phyloP scores from a whole-genome alignment of 1,140 invertebrate species.

The Cyclina sinensis region DNA sequence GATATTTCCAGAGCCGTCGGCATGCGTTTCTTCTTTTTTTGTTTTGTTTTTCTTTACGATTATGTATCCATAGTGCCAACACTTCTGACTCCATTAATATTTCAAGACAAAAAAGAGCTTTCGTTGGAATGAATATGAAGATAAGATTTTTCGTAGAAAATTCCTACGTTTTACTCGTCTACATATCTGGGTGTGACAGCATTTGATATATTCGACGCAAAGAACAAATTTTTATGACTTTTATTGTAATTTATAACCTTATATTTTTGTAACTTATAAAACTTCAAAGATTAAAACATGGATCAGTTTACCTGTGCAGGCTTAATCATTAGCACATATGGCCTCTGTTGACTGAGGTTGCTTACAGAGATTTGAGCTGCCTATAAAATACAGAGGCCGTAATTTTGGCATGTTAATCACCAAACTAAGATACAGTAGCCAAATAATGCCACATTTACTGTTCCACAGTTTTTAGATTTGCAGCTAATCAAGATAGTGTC shows the following conservation, averaged over 20 bases:
- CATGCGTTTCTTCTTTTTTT: no score
- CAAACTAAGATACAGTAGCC: background rate
- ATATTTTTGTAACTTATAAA: background rate
- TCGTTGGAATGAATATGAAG: no score
- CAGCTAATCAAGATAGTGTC: background rate
- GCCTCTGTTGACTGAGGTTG: background rate
- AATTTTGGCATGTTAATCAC: conserved; percentile 1
- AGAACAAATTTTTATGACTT: background rate
- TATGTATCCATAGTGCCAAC: no score
- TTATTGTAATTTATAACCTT: background rate
- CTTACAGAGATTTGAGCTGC: background rate
- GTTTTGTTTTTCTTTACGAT: no score
- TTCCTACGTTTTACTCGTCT: background rate
- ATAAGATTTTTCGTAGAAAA: no score
- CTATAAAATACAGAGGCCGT: background rate
- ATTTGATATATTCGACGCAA: background rate
- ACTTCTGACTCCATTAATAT: no score
- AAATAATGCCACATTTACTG: background rate
- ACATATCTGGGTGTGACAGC: background rate
- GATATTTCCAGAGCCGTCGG: no score
- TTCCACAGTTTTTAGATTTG: background rate
- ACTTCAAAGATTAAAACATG: conserved; percentile 4
- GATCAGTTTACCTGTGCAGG: background rate
- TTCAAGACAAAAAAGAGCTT: no score
- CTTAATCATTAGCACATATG: background rate